These are phyloP conservation scores for Macheiramphus alcinus DNA, from an alignment of 2,113 vertebrate genomes.

Conservation along the genomic window DNA sequence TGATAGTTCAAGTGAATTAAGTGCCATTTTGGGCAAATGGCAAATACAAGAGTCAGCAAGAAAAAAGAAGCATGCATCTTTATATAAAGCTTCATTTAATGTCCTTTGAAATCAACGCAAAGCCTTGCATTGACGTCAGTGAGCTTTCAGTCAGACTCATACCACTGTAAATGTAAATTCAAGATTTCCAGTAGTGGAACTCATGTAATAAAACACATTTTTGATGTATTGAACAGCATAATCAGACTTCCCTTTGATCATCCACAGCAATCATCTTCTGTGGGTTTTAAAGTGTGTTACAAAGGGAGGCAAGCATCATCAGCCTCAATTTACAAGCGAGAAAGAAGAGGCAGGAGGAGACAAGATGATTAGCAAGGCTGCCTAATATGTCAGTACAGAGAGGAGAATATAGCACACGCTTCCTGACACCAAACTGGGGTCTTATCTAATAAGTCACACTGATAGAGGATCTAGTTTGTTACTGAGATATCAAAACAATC, in stretches of 20 bases:
- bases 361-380: neutral
- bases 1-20: neutral
- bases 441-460: neutral
- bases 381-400: neutral
- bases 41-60: neutral
- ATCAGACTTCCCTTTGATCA: slow-evolving; percentile 35
- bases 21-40: neutral
- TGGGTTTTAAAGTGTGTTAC: neutral
- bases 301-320: neutral
- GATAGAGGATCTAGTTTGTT: neutral
- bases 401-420: neutral
- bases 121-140: slow-evolving; percentile 27
- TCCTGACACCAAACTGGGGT: neutral
- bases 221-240: neutral
- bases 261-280: neutral
- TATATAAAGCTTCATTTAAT: slow-evolving; percentile 19
- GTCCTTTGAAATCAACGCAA: slow-evolving; percentile 32
- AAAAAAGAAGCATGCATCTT: neutral
- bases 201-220: slow-evolving; percentile 28
- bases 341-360: neutral
- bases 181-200: slow-evolving; percentile 18
- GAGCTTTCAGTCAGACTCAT: slow-evolving; percentile 13
- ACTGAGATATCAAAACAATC: neutral
- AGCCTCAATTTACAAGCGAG: neutral
- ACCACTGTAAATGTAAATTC: slow-evolving; percentile 33